Percentiles rank a stretch among this genome's conserved stretches.
These are phyloP conservation scores for Drosophila koepferae DNA, from an alignment of 2,888 invertebrate species.

Conservation along the genomic window DNA sequence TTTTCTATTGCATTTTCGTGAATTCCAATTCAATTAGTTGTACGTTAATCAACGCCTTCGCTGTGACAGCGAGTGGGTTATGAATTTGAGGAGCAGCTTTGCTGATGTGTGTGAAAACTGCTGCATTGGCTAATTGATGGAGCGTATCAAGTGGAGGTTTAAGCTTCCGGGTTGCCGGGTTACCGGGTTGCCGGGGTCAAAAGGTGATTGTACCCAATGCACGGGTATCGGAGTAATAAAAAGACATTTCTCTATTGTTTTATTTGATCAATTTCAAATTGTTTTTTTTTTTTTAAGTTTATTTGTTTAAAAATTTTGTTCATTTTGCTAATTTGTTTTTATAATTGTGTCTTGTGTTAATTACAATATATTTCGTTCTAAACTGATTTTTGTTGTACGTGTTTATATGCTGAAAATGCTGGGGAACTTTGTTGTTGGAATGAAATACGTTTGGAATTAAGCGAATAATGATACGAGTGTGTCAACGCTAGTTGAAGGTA, in stretches of 20 bases:
- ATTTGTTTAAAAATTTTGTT: slow-evolving; percentile 82
- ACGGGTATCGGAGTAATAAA: slow-evolving; percentile 10
- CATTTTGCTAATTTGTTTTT: slow-evolving; percentile 74
- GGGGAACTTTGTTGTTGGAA: slow-evolving; percentile 35
- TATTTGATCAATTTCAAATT: slow-evolving; percentile 74
- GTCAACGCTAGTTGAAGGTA: slow-evolving; percentile 24
- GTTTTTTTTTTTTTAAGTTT: slow-evolving; percentile 67
- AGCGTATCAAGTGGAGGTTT: slow-evolving; percentile 35
- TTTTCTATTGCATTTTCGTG: slow-evolving; percentile 38
- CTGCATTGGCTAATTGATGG: slow-evolving; percentile 16
- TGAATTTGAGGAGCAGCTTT: background rate
- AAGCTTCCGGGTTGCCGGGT: slow-evolving; percentile 44
- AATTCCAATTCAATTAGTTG: slow-evolving; percentile 62
- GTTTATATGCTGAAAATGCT: slow-evolving; percentile 63
- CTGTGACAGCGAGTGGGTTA: background rate
- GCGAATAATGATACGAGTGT: slow-evolving; percentile 31
- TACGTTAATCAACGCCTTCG: slow-evolving; percentile 26
- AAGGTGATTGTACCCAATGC: slow-evolving; percentile 5
- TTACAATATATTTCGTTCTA: slow-evolving; percentile 79
- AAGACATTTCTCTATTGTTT: slow-evolving; percentile 17
- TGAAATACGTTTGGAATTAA: slow-evolving; percentile 44
- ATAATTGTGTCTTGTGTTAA: slow-evolving; percentile 76
- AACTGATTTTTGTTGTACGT: slow-evolving; percentile 64
- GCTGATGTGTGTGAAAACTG: slow-evolving; percentile 10
- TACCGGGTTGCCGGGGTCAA: background rate